Evolutionary conservation across 2,888 invertebrate genomes (phyloP).

Genomic region (Pediacus dermestoides): DNA sequence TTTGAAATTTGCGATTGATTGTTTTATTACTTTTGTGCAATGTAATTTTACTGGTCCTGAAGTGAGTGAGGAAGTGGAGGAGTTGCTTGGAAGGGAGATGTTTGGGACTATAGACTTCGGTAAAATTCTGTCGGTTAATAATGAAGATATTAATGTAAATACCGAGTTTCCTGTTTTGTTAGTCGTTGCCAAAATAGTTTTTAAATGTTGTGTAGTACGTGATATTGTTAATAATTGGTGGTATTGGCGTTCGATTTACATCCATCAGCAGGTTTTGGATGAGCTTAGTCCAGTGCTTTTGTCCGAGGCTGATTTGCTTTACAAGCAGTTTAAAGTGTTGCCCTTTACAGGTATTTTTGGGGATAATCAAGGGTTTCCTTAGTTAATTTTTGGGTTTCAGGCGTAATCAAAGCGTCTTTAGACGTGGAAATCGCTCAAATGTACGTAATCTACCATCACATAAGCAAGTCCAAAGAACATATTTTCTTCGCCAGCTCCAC

Average conservation of each 20-base stretch:
- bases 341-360: neutral
- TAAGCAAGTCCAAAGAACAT: slow-evolving; percentile 66
- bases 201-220: slow-evolving; percentile 42
- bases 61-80: slow-evolving; percentile 46
- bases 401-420: slow-evolving; percentile 44
- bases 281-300: slow-evolving; percentile 69
- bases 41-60: slow-evolving; percentile 78
- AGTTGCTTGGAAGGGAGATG: slow-evolving; percentile 50
- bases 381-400: slow-evolving; percentile 27
- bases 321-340: slow-evolving; percentile 39
- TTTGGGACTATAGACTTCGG: slow-evolving; percentile 50
- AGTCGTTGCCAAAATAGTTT: slow-evolving; percentile 47
- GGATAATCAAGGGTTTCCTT: neutral
- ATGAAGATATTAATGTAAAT: slow-evolving; percentile 66
- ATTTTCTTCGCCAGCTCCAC: slow-evolving; percentile 61
- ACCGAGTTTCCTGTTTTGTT: slow-evolving; percentile 56
- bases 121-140: slow-evolving; percentile 54
- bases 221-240: slow-evolving; percentile 61
- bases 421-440: slow-evolving; percentile 62
- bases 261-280: slow-evolving; percentile 75
- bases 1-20: slow-evolving; percentile 58
- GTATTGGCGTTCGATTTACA: slow-evolving; percentile 67
- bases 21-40: slow-evolving; percentile 71
- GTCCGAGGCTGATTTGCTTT: slow-evolving; percentile 53
- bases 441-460: slow-evolving; percentile 70